These are phyloP conservation scores for Orussus abietinus DNA, from an alignment of 1,140 invertebrate species.

Conservation along the genomic window DNA sequence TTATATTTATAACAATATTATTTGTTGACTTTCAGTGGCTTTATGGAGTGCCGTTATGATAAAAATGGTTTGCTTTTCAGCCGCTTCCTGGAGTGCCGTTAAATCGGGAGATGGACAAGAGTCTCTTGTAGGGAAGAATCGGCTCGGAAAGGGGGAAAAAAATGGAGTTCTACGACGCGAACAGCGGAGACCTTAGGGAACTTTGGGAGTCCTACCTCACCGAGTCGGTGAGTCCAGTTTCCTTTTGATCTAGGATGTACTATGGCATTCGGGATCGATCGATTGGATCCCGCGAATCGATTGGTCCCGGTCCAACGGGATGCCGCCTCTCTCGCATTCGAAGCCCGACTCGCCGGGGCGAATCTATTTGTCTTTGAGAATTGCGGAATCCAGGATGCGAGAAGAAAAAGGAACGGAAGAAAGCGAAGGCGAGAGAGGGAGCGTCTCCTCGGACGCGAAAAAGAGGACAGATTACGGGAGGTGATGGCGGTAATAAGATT, in stretches of 20 bases:
- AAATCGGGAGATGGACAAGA: too few species aligned
- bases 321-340: not conserved
- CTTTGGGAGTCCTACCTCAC: conserved; percentile 70
- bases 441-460: too few species aligned
- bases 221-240: conserved; percentile 63
- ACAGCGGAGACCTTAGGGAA: conserved; percentile 66
- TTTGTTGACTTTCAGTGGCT: too few species aligned
- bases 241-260: conserved; percentile 8
- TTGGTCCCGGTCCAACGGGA: not conserved
- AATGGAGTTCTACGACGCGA: conserved; percentile 68
- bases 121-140: conserved; percentile 23
- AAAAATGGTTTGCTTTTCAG: too few species aligned
- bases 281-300: not conserved
- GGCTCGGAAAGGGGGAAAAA: conserved; percentile 39
- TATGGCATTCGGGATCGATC: not conserved
- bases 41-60: too few species aligned
- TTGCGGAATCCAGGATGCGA: not conserved
- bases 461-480: too few species aligned
- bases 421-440: too few species aligned
- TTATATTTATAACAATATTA: too few species aligned
- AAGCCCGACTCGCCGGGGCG: conserved; percentile 4
- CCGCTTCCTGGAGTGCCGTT: too few species aligned
- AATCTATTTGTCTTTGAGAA: conserved; percentile 20
- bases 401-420: conserved; percentile 1
- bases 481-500: too few species aligned